phyloP scores from a whole-genome alignment of 2,113 vertebrate genomes.

The Dissostichus mawsoni region DNA sequence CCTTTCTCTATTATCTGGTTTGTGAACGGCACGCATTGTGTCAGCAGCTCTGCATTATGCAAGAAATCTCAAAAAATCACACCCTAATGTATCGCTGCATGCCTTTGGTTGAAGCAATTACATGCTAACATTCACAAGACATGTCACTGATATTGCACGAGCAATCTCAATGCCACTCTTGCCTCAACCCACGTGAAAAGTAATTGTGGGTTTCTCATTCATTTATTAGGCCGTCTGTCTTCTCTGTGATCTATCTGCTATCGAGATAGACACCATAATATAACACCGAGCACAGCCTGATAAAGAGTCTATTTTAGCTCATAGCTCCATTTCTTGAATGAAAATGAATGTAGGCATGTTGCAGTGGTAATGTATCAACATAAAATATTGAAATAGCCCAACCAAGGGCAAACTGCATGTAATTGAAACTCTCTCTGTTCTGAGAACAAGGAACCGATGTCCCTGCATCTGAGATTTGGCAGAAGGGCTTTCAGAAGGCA shows the following conservation, averaged over 20 bases:
- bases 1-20: constrained; percentile 44
- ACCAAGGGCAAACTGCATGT: constrained; percentile 82
- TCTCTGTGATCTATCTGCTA: constrained; percentile 74
- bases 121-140: constrained; percentile 76
- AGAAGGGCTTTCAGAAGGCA: constrained; percentile 84
- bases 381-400: constrained; percentile 85
- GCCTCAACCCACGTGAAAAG: constrained; percentile 70
- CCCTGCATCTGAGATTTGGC: constrained; percentile 77
- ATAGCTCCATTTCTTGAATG: constrained; percentile 75
- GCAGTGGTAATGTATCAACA: constrained; percentile 82
- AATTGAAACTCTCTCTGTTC: constrained; percentile 81
- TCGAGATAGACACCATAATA: constrained; percentile 74
- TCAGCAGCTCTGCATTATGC: constrained; percentile 54
- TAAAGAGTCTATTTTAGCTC: constrained; percentile 76
- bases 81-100: constrained; percentile 40
- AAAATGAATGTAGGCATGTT: constrained; percentile 76
- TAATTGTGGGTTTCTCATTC: constrained; percentile 79
- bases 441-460: constrained; percentile 79
- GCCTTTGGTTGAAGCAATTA: constrained; percentile 71
- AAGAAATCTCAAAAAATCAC: constrained; percentile 31
- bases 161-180: constrained; percentile 59
- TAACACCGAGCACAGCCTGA: constrained; percentile 69
- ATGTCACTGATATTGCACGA: constrained; percentile 54
- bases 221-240: constrained; percentile 69
- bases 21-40: constrained; percentile 38